Evolutionary conservation across 1,140 invertebrate species (phyloP).

Genomic region (Octopus sinensis): DNA sequence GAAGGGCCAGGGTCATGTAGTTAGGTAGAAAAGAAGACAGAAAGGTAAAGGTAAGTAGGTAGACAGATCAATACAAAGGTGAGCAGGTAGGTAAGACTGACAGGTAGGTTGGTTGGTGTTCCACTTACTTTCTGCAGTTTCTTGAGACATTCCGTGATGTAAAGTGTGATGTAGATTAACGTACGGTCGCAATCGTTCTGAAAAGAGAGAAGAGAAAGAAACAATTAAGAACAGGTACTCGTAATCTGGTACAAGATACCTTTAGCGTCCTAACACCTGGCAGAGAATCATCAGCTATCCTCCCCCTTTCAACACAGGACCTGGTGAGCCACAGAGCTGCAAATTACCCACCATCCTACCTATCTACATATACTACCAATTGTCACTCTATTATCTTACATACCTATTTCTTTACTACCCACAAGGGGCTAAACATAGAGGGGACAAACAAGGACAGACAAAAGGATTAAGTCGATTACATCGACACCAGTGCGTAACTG

Average conservation of each 20-base stretch:
- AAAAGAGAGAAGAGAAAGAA: constrained; percentile 47
- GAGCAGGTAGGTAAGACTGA: too few relatives aligned
- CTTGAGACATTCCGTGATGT: constrained; percentile 97
- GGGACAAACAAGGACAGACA: too few relatives aligned
- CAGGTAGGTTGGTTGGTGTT: too few relatives aligned
- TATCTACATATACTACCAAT: too few relatives aligned
- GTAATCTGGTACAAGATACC: constrained; percentile 12
- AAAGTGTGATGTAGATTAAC: constrained; percentile 96
- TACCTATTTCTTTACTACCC: too few relatives aligned
- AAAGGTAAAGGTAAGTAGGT: neutral
- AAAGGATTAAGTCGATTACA: too few relatives aligned
- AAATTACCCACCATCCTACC: too few relatives aligned
- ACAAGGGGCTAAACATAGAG: too few relatives aligned
- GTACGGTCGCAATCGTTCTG: constrained; percentile 92
- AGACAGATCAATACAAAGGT: too few relatives aligned
- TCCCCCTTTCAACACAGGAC: neutral
- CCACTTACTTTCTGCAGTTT: constrained; percentile 74
- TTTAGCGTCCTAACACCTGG: neutral
- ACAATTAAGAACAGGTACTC: neutral
- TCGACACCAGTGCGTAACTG: too few relatives aligned
- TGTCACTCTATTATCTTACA: too few relatives aligned
- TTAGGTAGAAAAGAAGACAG: constrained; percentile 3
- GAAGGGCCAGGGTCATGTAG: neutral
- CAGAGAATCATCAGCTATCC: neutral
- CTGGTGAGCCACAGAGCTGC: too few relatives aligned